Evolutionary conservation across 2,888 invertebrate species (phyloP).

Genomic region (Pachydiplax longipennis): DNA sequence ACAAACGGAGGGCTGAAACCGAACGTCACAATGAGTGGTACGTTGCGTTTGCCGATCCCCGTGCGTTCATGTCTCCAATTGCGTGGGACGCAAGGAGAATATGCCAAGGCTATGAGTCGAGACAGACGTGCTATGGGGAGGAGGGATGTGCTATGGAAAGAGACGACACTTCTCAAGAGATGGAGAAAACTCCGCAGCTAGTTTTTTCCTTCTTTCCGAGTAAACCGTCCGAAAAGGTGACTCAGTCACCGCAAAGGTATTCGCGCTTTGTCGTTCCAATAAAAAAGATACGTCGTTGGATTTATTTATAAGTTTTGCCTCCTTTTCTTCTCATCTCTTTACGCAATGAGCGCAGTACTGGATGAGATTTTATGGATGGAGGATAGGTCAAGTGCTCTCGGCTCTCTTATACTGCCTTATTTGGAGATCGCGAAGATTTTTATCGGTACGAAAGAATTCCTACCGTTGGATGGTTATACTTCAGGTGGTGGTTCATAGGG

Average conservation of each 20-base stretch:
- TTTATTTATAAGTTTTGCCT: background rate
- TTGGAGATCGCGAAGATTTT: no score
- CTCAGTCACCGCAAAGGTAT: background rate
- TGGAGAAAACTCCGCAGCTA: background rate
- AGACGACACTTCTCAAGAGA: background rate
- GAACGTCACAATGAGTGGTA: background rate
- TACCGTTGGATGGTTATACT: no score
- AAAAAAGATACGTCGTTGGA: background rate
- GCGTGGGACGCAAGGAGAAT: constrained; percentile 14
- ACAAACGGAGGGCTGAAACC: background rate
- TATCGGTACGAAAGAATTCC: no score
- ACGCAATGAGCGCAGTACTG: no score
- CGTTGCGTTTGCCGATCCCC: no score
- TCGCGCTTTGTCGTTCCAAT: background rate
- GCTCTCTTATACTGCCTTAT: no score
- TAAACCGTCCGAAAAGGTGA: background rate
- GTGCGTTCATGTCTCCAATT: background rate
- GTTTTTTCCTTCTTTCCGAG: background rate
- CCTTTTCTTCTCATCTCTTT: background rate
- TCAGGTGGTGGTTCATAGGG: no score
- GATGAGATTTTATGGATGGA: no score
- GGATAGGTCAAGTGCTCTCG: no score
- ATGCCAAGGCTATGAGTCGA: constrained; percentile 30
- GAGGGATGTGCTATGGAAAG: background rate
- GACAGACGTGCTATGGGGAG: background rate